Conservation (phyloP, 2,113 vertebrate genomes). For the Dicerorhinus sumatrensis region DNA sequence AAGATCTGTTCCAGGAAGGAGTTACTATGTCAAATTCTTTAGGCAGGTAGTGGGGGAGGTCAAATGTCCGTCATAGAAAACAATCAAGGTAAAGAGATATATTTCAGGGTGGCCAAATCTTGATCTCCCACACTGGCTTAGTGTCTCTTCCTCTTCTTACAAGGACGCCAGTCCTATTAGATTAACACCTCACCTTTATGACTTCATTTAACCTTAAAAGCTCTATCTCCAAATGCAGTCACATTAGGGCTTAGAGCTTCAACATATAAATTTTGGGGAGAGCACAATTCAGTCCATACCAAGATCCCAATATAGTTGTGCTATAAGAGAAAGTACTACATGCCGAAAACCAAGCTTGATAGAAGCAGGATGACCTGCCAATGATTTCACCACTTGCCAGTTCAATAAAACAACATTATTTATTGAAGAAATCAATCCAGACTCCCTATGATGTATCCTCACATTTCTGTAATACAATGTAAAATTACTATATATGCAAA, state of each 20-base stretch:
- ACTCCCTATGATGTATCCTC: background rate
- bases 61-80: too few species aligned
- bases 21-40: too few species aligned
- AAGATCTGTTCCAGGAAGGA: too few species aligned
- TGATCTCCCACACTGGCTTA: background rate
- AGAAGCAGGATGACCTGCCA: background rate
- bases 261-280: background rate
- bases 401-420: background rate
- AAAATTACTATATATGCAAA: background rate
- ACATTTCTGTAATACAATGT: background rate
- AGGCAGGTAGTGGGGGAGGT: too few species aligned
- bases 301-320: background rate
- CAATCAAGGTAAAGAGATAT: too few species aligned
- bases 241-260: background rate
- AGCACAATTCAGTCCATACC: background rate
- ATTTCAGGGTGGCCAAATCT: too few species aligned
- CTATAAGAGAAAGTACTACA: background rate
- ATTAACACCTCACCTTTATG: background rate
- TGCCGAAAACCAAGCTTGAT: background rate
- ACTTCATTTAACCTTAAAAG: background rate
- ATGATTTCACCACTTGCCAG: background rate
- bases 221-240: background rate
- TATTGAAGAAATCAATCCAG: background rate
- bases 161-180: background rate
- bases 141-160: background rate